A percentile compares a stretch with the other conserved stretches of the same genome.
These are phyloP conservation scores for Leucophenga montana DNA, from an alignment of 2,888 invertebrate genomes.

Conservation along the genomic window DNA sequence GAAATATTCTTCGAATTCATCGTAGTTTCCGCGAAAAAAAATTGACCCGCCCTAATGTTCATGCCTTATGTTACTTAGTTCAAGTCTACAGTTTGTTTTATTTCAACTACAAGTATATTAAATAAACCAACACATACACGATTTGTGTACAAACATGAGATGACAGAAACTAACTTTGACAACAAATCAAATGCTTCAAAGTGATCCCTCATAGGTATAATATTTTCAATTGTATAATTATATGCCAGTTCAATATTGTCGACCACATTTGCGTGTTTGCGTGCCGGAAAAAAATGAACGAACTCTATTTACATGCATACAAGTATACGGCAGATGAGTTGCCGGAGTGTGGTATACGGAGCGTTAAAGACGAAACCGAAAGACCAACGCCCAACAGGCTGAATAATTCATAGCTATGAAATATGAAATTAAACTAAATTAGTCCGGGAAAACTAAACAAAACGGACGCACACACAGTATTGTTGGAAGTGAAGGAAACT, in stretches of 20 bases:
- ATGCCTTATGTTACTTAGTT: too few species aligned
- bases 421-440: slow-evolving; percentile 21
- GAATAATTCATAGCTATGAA: slow-evolving; percentile 1
- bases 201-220: not conserved
- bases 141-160: slow-evolving; percentile 65
- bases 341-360: not conserved
- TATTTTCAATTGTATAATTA: slow-evolving; percentile 2
- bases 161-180: slow-evolving; percentile 48
- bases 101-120: not conserved
- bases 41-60: too few species aligned
- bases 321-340: slow-evolving; percentile 1
- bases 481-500: not conserved
- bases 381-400: slow-evolving; percentile 21
- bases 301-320: too few species aligned
- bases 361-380: slow-evolving; percentile 22
- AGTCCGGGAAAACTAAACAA: not conserved
- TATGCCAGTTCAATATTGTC: not conserved
- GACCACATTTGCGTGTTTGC: slow-evolving; percentile 20
- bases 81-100: not conserved
- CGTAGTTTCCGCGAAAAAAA: too few species aligned
- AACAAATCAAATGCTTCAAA: not conserved
- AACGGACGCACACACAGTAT: not conserved
- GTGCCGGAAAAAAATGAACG: not conserved
- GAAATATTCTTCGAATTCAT: too few species aligned
- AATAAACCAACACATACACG: slow-evolving; percentile 41